phyloP scores from a whole-genome alignment of 2,888 invertebrate genomes.

The Cantharis nigra region DNA sequence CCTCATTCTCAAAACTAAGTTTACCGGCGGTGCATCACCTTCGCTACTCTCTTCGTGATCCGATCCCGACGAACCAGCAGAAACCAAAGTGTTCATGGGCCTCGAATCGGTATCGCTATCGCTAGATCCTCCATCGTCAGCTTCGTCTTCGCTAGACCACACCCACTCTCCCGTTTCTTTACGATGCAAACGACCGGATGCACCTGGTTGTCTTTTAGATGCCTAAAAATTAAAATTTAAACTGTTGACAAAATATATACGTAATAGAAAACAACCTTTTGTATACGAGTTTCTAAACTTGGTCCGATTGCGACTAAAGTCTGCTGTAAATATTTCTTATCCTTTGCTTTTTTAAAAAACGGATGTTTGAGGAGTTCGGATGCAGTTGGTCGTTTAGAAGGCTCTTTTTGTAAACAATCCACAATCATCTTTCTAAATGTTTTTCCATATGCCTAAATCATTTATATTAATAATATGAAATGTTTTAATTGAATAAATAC shows the following conservation, averaged over 20 bases:
- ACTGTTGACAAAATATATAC: not conserved
- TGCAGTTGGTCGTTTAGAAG: constrained; percentile 91
- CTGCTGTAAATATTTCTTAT: constrained; percentile 84
- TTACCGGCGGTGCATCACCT: constrained; percentile 63
- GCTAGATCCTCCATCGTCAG: constrained; percentile 68
- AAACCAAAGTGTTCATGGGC: constrained; percentile 56
- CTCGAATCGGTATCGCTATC: constrained; percentile 60
- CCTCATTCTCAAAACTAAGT: constrained; percentile 89
- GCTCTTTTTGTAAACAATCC: constrained; percentile 96
- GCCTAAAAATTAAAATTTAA: constrained; percentile 53
- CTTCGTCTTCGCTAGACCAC: constrained; percentile 93
- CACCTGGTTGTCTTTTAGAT: constrained; percentile 82
- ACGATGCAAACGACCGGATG: constrained; percentile 83
- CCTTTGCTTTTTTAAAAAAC: constrained; percentile 97
- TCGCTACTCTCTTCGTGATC: constrained; percentile 56
- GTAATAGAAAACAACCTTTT: constrained; percentile 68
- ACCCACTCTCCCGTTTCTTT: constrained; percentile 98
- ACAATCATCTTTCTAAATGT: constrained; percentile 96
- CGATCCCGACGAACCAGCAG: constrained; percentile 53
- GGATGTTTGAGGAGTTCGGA: constrained; percentile 94
- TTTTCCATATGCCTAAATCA: constrained; percentile 80
- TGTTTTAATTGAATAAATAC: constrained; percentile 27
- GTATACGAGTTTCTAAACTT: constrained; percentile 86
- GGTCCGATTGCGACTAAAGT: constrained; percentile 85
- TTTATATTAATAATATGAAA: too few species aligned